Conservation (phyloP, 2,797 vertebrate genomes). For the Rhincodon typus region DNA sequence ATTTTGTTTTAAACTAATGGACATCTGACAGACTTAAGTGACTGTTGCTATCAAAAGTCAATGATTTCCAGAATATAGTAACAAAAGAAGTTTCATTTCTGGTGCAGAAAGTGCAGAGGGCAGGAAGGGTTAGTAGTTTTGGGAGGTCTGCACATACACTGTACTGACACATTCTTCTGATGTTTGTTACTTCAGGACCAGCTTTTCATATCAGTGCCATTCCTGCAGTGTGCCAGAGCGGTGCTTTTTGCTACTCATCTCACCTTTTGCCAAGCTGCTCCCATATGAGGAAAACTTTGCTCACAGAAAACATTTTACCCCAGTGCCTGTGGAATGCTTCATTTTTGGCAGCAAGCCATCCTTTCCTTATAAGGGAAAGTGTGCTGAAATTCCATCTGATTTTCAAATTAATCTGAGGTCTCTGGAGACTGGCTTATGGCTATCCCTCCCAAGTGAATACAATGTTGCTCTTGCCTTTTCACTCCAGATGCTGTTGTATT, state of each 20-base stretch:
- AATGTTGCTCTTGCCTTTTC: conserved; percentile 41
- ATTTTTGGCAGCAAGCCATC: conserved; percentile 44
- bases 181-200: neutral
- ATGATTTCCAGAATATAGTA: neutral
- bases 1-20: neutral
- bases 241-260: conserved; percentile 10
- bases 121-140: neutral
- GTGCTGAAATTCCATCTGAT: conserved; percentile 51
- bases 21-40: neutral
- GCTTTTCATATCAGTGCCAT: neutral
- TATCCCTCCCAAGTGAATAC: conserved; percentile 43
- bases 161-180: neutral
- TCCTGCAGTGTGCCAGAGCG: neutral
- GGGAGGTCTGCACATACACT: neutral
- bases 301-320: conserved; percentile 42
- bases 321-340: conserved; percentile 41
- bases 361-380: conserved; percentile 52
- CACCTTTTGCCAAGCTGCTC: neutral
- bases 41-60: neutral
- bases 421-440: conserved; percentile 47
- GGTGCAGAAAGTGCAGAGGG: too few species aligned
- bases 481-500: neutral
- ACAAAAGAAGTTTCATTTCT: neutral
- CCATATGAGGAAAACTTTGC: conserved; percentile 39
- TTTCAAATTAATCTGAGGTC: conserved; percentile 52